Conservation (phyloP, 1,140 invertebrate species). For the Wasmannia auropunctata region DNA sequence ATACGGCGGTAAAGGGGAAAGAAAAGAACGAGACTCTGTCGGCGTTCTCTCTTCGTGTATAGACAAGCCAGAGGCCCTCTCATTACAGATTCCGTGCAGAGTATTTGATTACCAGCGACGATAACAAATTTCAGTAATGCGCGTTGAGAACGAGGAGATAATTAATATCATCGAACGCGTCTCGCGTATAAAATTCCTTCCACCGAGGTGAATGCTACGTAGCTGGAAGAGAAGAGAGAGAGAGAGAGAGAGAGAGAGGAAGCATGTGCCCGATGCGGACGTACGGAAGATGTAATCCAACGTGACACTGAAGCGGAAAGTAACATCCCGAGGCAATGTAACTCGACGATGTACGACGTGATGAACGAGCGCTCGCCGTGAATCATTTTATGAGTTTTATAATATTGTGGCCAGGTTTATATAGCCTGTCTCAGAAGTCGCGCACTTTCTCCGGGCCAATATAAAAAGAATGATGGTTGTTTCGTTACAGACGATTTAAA, state of each 20-base stretch:
- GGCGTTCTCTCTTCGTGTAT: conserved; percentile 18
- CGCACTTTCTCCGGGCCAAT: conserved; percentile 36
- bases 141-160: conserved; percentile 54
- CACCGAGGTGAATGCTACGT: background rate
- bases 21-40: conserved; percentile 20
- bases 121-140: conserved; percentile 53
- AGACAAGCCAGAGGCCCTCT: conserved; percentile 21
- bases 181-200: conserved; percentile 36
- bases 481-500: background rate
- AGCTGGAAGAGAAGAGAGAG: background rate
- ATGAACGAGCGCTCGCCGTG: conserved; percentile 56
- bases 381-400: conserved; percentile 51
- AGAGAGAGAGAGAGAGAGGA: conserved; percentile 5
- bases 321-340: conserved; percentile 53
- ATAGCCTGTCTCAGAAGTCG: conserved; percentile 6
- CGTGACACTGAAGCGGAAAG: conserved; percentile 57
- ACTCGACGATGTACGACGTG: conserved; percentile 53
- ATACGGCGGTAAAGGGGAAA: background rate
- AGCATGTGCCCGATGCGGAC: conserved; percentile 16
- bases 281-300: conserved; percentile 57
- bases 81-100: conserved; percentile 62
- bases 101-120: conserved; percentile 59
- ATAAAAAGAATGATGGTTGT: background rate
- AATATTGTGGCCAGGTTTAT: conserved; percentile 25
- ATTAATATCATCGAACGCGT: conserved; percentile 57